Base-by-base conservation (phyloP, 2,797 vertebrate species). In the Erithacus rubecula region DNA sequence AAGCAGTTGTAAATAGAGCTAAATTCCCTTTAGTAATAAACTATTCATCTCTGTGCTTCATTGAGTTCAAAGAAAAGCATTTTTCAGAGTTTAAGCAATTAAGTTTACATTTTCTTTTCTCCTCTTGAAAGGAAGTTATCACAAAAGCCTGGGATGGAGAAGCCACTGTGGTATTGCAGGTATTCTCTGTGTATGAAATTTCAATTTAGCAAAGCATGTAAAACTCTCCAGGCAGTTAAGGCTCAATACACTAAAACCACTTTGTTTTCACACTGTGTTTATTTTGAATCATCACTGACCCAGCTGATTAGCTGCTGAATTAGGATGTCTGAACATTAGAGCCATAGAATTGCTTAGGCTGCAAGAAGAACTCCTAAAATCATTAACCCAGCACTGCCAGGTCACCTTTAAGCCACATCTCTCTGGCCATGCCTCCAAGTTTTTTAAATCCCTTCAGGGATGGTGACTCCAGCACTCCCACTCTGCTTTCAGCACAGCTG, bases 21-120 rank as follows among this genome's bases (percentile, higher is more conserved):
- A 97, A 97, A 98, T 98, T 98, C 97, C 97, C 96, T 96, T 98
- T 96, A 96, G 96, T 97, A 97, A 97, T 97, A 97, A 95, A 95
- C 96, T 97, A 97, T 98, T 98, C 97, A 97, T 97, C 96, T 98
- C 92, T 96, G 88, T 97, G 97, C 96, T 98, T 97, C 97, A 95
- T 23, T 96, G 96, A 96, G 91, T 97, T 97, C 94, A 97, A 97
- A 97, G 95, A 98, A 98, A 98, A 97, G 89, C 94, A 96, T 97
- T 97, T 97, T 97, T 97, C 95, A 97, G 95, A 96, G 72, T 96
- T 96, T 97, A 97, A 97, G 97, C 95, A 98, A 98, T 98, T 98
- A 98, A 93, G 92, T 96, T 97, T 93, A 96, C 89, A 53, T 93
- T 97, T 91, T 93, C 94, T 96, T 95, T 94, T 90, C 93, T 97